Evolutionary conservation across 2,888 invertebrate genomes (phyloP).

Genomic region (Spisula solida): DNA sequence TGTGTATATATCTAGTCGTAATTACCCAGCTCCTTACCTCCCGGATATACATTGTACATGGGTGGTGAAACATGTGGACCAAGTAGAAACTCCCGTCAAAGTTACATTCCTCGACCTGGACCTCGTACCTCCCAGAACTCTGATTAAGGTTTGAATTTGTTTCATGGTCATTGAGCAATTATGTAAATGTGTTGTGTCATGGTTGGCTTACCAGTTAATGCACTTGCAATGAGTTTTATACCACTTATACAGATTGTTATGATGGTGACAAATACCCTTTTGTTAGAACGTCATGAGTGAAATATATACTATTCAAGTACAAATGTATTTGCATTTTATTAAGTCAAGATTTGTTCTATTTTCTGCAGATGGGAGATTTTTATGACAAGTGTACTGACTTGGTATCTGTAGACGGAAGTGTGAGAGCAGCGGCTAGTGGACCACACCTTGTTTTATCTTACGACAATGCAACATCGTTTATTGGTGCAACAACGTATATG

Average conservation of each 20-base stretch:
- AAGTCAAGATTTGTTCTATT: not conserved
- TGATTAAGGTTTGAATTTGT: not conserved
- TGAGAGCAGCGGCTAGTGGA: not conserved
- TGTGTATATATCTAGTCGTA: conserved; percentile 19
- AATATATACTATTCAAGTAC: no score
- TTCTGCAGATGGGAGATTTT: not conserved
- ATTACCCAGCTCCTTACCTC: not conserved
- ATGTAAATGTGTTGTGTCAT: no score
- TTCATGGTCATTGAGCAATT: no score
- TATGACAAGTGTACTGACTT: conserved; percentile 1
- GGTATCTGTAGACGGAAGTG: not conserved
- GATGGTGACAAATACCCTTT: no score
- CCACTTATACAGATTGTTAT: no score
- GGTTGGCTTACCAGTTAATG: no score
- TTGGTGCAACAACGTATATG: not conserved
- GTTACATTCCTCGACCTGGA: conserved; percentile 17
- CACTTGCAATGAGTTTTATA: no score
- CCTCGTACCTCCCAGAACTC: not conserved
- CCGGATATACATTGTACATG: conserved; percentile 23
- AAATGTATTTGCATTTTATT: no score
- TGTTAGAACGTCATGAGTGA: no score
- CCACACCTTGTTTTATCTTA: conserved; percentile 27
- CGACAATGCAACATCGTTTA: conserved; percentile 28
- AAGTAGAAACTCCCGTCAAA: not conserved
- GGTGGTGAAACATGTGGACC: not conserved